Evolutionary conservation across 1,140 invertebrate species (phyloP), one percentile per base, ranked within the genome.

Genomic region (Drosophila varians): DNA sequence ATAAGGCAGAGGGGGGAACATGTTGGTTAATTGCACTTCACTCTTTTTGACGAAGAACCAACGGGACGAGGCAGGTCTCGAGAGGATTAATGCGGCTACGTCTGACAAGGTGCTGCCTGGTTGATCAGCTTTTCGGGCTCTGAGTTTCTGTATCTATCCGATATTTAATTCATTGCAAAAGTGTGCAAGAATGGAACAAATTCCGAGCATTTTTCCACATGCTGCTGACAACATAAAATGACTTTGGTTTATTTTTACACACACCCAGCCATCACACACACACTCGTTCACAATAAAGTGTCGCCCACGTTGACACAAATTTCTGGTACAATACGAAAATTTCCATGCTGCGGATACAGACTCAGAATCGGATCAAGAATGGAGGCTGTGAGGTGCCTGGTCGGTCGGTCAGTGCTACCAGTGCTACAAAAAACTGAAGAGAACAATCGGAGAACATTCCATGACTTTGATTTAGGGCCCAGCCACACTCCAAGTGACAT

Each of bases 241-340:
- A 57, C 52, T 72, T 76, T 61, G 47, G 49, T 76, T 73, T 82
- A 72, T 79, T 82, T 82, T 73, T 74, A 66, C 53, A 66, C 54
- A 60, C 48, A 52, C 56, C 71, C 53, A 66, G 23, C 26, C 55
- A 47, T 38, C 42, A 45, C 40, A 16, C 40, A 54, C 53, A 38
- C 42, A 58, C 56, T 16, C 26, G 31, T 54, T 26, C 40, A 64
- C 56, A 64, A 64, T 64, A 77, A 72, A 68, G 49, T 57, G 55
- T 82, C 77, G 77, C 77, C 77, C 77, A 82, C 77, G 77, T 82
- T 82, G 77, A 82, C 77, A 82, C 77, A 74, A 82, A 74, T 77
- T 82, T 82, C 40, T 42, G 42, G 68, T 54, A 58, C 75, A 74
- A 74, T 48, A 73, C 51, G 26, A 57, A 77, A 57, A 78, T 78